Evolutionary conservation across 2,888 invertebrate species (phyloP).

Genomic region (Aromia moschata): DNA sequence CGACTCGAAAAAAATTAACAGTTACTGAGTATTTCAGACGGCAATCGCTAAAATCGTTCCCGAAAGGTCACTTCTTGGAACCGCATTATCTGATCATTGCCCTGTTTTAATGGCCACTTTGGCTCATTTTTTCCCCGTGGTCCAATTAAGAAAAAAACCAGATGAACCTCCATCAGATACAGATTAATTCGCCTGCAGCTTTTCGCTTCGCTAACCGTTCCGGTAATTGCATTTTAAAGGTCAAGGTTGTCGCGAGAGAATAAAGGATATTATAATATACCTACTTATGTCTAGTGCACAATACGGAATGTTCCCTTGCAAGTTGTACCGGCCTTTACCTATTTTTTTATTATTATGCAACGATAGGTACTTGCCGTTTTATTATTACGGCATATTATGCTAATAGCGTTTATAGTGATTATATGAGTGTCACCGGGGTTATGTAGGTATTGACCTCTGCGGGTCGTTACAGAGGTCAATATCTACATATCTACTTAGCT

Average conservation of each 20-base stretch:
- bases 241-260: conserved; percentile 11
- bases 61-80: conserved; percentile 12
- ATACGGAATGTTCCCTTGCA: conserved; percentile 22
- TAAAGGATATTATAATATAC: conserved; percentile 8
- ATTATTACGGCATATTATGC: not conserved
- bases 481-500: too few species aligned
- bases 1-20: too few species aligned
- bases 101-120: conserved; percentile 5
- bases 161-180: conserved; percentile 7
- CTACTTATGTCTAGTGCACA: too few species aligned
- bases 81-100: conserved; percentile 11
- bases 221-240: conserved; percentile 24
- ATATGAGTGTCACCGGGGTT: too few species aligned
- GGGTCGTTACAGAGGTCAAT: too few species aligned
- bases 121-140: not conserved
- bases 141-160: not conserved
- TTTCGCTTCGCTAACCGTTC: conserved; percentile 12
- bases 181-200: not conserved
- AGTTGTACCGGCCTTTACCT: conserved; percentile 19
- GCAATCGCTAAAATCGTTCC: not conserved
- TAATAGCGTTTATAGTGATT: too few species aligned
- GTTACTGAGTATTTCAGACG: not conserved
- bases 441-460: too few species aligned
- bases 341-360: conserved; percentile 16
- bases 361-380: not conserved